These are phyloP conservation scores for Philereme transversata DNA, from an alignment of 2,888 invertebrate species.

Conservation along the genomic window DNA sequence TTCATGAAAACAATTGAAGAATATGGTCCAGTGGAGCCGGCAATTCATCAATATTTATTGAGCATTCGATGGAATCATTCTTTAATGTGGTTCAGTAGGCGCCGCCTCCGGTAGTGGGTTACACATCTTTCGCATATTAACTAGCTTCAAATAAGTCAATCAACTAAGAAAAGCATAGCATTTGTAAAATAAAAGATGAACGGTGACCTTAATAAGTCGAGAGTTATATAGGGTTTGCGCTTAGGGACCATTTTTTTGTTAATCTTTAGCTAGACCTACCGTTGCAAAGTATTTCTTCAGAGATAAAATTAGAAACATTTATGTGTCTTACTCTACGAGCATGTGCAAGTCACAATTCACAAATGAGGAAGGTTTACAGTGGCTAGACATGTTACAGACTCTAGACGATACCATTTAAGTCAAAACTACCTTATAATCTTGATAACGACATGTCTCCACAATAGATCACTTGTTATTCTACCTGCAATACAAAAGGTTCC, in stretches of 20 bases:
- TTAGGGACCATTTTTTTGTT: slow-evolving; percentile 2
- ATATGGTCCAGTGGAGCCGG: slow-evolving; percentile 37
- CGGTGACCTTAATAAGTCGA: too few relatives aligned
- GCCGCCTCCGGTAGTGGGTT: slow-evolving; percentile 6
- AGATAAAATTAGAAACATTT: too few relatives aligned
- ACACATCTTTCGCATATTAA: neutral
- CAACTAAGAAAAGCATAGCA: neutral
- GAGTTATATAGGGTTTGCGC: neutral
- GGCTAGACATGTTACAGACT: slow-evolving; percentile 39
- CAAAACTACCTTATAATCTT: slow-evolving; percentile 36
- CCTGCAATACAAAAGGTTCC: slow-evolving; percentile 39
- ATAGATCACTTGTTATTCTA: slow-evolving; percentile 42
- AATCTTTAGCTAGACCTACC: neutral
- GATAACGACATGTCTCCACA: slow-evolving; percentile 35
- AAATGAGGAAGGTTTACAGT: slow-evolving; percentile 7
- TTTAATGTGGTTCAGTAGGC: slow-evolving; percentile 16
- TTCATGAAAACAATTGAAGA: slow-evolving; percentile 44
- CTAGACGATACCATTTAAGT: slow-evolving; percentile 34
- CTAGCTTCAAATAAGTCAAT: slow-evolving; percentile 5
- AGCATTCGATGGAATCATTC: slow-evolving; percentile 25
- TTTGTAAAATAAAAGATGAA: too few relatives aligned
- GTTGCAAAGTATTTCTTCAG: too few relatives aligned
- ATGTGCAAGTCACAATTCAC: too few relatives aligned
- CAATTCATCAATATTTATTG: slow-evolving; percentile 48
- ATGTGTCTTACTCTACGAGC: too few relatives aligned